Percentiles rank a stretch among this genome's conserved stretches.
Evolutionary conservation across 2,797 vertebrate genomes (phyloP).

Genomic region (Xenops minutus): DNA sequence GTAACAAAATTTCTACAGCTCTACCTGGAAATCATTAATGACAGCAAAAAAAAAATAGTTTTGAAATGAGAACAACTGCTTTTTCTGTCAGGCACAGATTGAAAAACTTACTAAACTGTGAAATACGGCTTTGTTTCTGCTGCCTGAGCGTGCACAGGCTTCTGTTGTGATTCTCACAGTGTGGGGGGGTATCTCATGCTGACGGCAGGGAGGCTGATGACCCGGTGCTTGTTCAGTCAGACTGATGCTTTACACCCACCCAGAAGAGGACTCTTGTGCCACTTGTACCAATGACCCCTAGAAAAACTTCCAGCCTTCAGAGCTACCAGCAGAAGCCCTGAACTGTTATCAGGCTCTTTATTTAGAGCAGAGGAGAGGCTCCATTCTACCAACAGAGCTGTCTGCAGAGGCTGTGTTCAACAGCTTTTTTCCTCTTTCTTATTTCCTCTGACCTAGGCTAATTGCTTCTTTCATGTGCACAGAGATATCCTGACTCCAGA

Average conservation of each 20-base stretch:
- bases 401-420: not conserved
- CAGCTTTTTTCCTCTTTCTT: not conserved
- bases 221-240: not conserved
- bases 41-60: not conserved
- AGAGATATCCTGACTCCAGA: conserved; percentile 2
- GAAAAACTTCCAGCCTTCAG: not conserved
- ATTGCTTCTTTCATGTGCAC: conserved; percentile 8
- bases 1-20: not conserved
- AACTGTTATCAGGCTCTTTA: not conserved
- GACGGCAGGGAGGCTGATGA: not conserved
- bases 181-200: not conserved
- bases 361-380: not conserved
- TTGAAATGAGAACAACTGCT: not conserved
- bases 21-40: not conserved
- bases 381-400: not conserved
- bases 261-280: not conserved
- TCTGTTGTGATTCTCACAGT: not conserved
- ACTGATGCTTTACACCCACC: not conserved
- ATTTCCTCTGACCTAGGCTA: conserved; percentile 25
- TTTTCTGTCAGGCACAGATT: not conserved
- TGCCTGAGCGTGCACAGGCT: not conserved
- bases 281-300: not conserved
- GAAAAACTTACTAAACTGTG: not conserved
- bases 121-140: not conserved
- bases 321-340: not conserved